Evolutionary conservation across 2,797 vertebrate species (phyloP), one percentile per base, ranked within the genome.

Genomic region (Nyctibius grandis): DNA sequence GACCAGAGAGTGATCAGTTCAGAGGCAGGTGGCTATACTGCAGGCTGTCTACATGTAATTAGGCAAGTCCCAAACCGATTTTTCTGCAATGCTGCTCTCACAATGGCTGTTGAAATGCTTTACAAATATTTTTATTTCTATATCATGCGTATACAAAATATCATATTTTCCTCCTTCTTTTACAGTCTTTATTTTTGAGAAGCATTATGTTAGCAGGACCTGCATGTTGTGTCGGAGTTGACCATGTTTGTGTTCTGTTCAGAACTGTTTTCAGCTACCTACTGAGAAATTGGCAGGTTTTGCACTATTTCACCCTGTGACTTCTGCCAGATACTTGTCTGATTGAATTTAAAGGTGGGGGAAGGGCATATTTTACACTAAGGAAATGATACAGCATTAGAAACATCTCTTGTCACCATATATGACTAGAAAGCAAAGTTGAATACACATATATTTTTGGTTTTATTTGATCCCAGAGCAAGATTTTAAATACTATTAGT

Each of bases 401-500:
- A 85, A 87, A 81, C 40, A 28, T 28, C 42, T 91, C 68, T 64
- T 5, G 15, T 42, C 23, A 3, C 17, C 77, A 56, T 53, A 28
- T 74, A 61, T n/a, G 34, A 86, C 44, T 68, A 67, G 91, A 85
- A 88, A 89, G 36, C 51, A 38, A 88, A 88, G 50, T 22, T 77
- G 9, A 82, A 78, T 74, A 22, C 1, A 1, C 15, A 15, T 25
- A 34, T 19, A 21, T n/a, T 84, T 91, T 44, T 65, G 6, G 2
- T 56, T 78, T 56, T 53, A 60, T 89, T 81, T 84, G 54, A 92
- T 86, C 50, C 51, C 31, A 76, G 38, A 36, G 44, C n/a, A 85
- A 68, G 54, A 48, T 77, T 93, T 94, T 68, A 85, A 95, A 90
- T 88, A 76, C 57, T 86, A 23, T 69, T 88, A 75, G 68, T 65